Evolutionary conservation across 2,888 invertebrate species (phyloP), one percentile per base, ranked within the genome.

Genomic region (Mesorhabditis sp.): DNA sequence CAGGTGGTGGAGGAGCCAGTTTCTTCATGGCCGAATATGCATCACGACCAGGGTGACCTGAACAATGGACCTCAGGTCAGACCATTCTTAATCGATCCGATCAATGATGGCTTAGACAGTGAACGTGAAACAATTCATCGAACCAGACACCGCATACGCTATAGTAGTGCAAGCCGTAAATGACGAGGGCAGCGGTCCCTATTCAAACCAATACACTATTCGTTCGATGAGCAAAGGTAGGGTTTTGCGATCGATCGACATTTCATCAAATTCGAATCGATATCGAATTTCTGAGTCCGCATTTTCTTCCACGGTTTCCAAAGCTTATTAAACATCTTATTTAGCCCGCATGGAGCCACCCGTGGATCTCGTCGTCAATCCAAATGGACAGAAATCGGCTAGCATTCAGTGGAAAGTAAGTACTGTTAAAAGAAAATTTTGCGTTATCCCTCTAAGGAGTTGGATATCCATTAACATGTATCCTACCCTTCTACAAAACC

Each of bases 141-240:
- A 77, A 67, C 76, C 83, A 3, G 83, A 85, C 67, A 84, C 83
- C 1, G 81, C 83, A 5, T 84, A 85, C 66, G 84, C 84, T 5
- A 80, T 84, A 4, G 83, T 84, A 2, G 77, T 84, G n/a, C 84
- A 84, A 69, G 84, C 84, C 3, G 83, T 80, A 62, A 84, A 84
- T 68, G 78, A 81, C 62, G 84, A 84, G 65, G 84, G 84, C 5
- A 82, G 84, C 4, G 84, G 84, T 15, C 84, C 84, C 4, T 85
- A 84, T 66, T 85, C 84, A 0, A 79, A 78, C 66, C 84, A 84
- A 68, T 78, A 82, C 69, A 81, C 81, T 1, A 77, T 83, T 15
- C 67, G 82, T 62, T 83, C 83, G 4, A 83, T 83, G 82, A 81
- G 81, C 15, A 76, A 78, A 68, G 79, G 80, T 80, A 45, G 45